Base-by-base conservation (phyloP, 2,797 vertebrate species). In the Mus spretus region DNA sequence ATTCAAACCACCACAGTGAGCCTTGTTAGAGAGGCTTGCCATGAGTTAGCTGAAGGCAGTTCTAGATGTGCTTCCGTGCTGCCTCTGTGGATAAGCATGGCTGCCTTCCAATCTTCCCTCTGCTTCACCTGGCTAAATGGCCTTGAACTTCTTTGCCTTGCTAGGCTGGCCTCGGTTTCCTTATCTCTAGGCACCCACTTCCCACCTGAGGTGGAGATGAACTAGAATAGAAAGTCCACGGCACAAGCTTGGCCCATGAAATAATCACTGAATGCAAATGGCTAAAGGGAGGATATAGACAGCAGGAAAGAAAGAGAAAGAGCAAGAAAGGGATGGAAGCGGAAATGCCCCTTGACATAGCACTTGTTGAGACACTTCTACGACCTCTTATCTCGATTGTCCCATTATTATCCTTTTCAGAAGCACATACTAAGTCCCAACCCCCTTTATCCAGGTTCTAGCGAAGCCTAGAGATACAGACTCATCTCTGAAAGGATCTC, bases 141-240 rank as follows among this genome's bases (percentile, higher is more conserved):
- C 84, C 87, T 96, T 47, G 67, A 74, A 77, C 37, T 78, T 19
- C 57, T n/a, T 74, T 26, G 22, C 77, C 47, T 86, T 80, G 3
- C 37, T n/a, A 50, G 88, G 70, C 80, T 50, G 8, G 70, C 17
- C n/a, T 94, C 63, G 17, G 63, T 91, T 93, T 90, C n/a, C 57
- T 90, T 61, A 37, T 89, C 47, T n/a, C 31, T 40, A 17, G 22
- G 22, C 2, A 6, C 44, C 80, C 81, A 34, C 22, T 19, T 91
- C 44, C 17, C 44, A 47, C 59, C n/a, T 47, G 12, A 61, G 92
- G 5, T 61, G 44, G 15, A 34, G 89, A 22, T 70, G 34, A n/a
- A 79, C 53, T 3, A 5, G 31, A 79, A 59, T 3, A 5, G 31
- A 72, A 77, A 81, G 24, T 61, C 61, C 26, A 34, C 0, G 2